Evolutionary conservation across 30 jellyfish, hydroid and myxozoan genomes (phyloP).

Genomic region (Turritopsis rubra): DNA sequence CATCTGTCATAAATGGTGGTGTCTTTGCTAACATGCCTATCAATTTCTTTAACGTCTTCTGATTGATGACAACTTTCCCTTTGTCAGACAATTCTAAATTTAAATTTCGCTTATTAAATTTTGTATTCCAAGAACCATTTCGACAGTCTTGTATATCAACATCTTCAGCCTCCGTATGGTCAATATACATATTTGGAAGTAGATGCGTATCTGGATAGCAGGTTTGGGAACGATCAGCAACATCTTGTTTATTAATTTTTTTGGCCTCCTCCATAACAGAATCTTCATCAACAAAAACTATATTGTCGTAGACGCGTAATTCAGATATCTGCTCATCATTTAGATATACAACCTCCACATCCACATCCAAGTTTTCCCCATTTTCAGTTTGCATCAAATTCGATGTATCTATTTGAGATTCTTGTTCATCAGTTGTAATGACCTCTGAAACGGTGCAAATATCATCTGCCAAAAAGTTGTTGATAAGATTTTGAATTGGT

Average conservation of each 20-base stretch:
- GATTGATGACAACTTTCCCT: neutral
- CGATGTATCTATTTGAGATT: neutral
- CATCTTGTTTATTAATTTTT: neutral
- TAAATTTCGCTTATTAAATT: neutral
- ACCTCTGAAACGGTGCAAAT: neutral
- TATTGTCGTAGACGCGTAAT: neutral
- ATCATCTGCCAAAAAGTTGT: neutral
- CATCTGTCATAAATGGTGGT: neutral
- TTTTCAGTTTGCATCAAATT: neutral
- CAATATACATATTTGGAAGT: neutral
- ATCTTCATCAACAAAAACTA: conserved; percentile 16
- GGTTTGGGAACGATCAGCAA: neutral
- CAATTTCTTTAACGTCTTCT: neutral
- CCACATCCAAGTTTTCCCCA: neutral
- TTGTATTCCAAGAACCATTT: neutral
- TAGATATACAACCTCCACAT: conserved; percentile 19
- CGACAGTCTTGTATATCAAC: neutral
- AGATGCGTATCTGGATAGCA: neutral
- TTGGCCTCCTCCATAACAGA: neutral
- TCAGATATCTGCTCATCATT: conserved; percentile 7
- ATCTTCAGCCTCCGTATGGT: neutral
- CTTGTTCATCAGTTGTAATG: neutral
- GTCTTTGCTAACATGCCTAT: neutral
- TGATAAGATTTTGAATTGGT: neutral
- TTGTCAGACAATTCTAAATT: neutral